Evolutionary conservation across 2,797 vertebrate genomes (phyloP).

Genomic region (Loriculus beryllinus): DNA sequence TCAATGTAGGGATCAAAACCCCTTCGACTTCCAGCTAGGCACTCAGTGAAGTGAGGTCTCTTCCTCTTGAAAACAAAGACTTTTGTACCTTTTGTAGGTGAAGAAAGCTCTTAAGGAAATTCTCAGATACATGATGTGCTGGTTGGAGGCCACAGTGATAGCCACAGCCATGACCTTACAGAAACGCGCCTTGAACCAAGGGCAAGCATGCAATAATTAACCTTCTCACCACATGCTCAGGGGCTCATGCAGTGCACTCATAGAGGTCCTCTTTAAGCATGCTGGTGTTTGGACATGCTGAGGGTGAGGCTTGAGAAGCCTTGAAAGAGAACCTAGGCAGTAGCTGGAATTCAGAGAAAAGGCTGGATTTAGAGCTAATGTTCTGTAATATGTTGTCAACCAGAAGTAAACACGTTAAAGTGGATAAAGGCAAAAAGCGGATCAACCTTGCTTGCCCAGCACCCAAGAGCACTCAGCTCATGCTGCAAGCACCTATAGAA

Average conservation of each 20-base stretch:
- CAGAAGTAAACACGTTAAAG: neutral
- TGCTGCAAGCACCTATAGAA: neutral
- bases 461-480: neutral
- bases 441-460: neutral
- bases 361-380: neutral
- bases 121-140: accelerated
- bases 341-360: neutral
- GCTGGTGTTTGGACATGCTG: neutral
- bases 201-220: accelerated
- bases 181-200: accelerated
- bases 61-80: neutral
- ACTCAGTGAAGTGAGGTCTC: neutral
- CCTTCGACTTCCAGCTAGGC: neutral
- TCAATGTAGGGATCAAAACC: neutral
- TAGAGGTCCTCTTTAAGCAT: neutral
- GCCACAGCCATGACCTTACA: neutral
- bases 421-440: neutral
- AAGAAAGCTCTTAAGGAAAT: neutral
- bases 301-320: neutral
- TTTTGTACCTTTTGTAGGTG: neutral
- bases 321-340: neutral
- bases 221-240: accelerated
- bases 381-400: neutral
- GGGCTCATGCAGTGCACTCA: accelerated
- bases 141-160: neutral